These are phyloP conservation scores for Psephotus haematonotus DNA, from an alignment of 2,113 vertebrate genomes.

Conservation along the genomic window DNA sequence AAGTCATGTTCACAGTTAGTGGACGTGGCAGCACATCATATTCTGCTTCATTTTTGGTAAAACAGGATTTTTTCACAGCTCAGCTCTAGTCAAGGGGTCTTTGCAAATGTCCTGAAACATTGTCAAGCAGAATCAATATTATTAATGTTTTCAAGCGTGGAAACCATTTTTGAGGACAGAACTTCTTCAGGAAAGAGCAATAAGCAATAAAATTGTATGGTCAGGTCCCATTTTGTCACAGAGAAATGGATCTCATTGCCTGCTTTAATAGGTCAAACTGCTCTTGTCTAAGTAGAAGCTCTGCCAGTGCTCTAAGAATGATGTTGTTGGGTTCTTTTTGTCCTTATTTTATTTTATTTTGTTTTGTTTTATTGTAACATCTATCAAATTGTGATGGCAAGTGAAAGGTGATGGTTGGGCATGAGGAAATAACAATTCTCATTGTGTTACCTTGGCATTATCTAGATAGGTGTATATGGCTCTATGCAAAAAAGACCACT, in stretches of 20 bases:
- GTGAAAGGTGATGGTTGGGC: not conserved
- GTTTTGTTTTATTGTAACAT: not conserved
- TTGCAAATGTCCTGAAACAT: not conserved
- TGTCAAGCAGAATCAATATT: not conserved
- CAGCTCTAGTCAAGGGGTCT: not conserved
- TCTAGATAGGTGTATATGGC: not conserved
- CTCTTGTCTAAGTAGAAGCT: not conserved
- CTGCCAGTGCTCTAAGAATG: not conserved
- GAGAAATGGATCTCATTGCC: not conserved
- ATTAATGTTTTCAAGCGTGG: not conserved
- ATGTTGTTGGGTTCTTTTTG: not conserved
- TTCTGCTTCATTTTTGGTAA: not conserved
- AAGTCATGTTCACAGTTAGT: not conserved
- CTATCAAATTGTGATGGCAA: not conserved
- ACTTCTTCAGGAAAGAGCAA: not conserved
- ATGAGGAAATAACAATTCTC: not conserved
- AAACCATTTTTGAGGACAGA: not conserved
- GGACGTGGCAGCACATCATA: not conserved
- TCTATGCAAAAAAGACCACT: not conserved
- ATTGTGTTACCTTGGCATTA: not conserved
- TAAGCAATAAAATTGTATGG: not conserved
- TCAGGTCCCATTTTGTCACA: not conserved
- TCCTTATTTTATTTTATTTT: not conserved
- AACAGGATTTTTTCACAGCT: not conserved
- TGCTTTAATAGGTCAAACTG: not conserved